phyloP scores from a whole-genome alignment of 2,797 vertebrate species.

The Acipenser oxyrinchus region DNA sequence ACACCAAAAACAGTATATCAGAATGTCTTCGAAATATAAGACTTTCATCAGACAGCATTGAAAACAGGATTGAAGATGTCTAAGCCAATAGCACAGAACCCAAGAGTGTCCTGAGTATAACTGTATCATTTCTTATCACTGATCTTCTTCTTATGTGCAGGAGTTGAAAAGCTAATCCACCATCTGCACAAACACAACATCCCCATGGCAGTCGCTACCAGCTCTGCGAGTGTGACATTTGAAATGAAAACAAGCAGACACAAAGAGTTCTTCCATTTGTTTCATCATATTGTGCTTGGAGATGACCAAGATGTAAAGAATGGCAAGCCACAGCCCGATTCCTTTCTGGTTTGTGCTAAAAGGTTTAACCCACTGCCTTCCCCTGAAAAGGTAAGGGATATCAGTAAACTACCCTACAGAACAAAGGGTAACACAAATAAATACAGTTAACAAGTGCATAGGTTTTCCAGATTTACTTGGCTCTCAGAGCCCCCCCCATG shows the following conservation, averaged over 20 bases:
- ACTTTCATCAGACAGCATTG: too few species aligned
- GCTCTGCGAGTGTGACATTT: constrained; percentile 61
- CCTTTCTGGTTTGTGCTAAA: constrained; percentile 71
- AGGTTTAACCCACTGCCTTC: constrained; percentile 63
- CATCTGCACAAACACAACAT: constrained; percentile 66
- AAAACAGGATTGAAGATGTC: too few species aligned
- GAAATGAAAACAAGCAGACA: constrained; percentile 67
- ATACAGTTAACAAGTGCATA: too few species aligned
- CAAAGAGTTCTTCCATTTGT: constrained; percentile 67
- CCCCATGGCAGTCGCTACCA: constrained; percentile 77
- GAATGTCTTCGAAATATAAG: too few species aligned
- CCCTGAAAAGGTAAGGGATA: constrained; percentile 55
- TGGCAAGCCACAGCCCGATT: constrained; percentile 74
- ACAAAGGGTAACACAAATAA: too few species aligned
- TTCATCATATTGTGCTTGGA: constrained; percentile 74
- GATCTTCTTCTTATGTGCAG: constrained; percentile 40
- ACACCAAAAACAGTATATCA: too few species aligned
- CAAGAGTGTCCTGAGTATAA: constrained; percentile 5
- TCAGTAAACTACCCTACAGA: too few species aligned
- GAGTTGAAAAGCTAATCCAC: constrained; percentile 66
- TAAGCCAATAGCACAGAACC: neutral
- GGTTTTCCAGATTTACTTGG: too few species aligned
- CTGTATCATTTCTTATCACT: constrained; percentile 26
- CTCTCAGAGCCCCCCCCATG: neutral
- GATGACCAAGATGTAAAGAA: constrained; percentile 74